Evolutionary conservation across 2,113 vertebrate species (phyloP), one percentile per base, ranked within the genome.

Genomic region (Edolisoma coerulescens): DNA sequence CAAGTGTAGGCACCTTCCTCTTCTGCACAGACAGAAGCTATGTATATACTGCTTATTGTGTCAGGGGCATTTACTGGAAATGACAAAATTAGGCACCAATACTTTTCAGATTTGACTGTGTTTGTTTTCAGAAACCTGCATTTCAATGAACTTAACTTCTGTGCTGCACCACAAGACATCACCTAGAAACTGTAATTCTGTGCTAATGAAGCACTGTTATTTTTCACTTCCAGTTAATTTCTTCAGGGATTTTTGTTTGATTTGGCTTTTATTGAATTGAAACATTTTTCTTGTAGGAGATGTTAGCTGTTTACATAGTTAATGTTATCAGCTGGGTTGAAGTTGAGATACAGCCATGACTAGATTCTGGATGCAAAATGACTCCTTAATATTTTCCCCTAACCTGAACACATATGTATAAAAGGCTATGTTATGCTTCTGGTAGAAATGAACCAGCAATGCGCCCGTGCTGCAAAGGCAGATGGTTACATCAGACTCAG

Each of bases 221-320:
- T 87, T 87, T 87, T 89, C 13, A 45, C 77, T 93, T 93, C 24
- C 16, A 30, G 33, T 49, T 75, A 76, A 85, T 93, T 87, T 85
- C 39, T 79, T 87, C 35, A 68, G 44, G 81, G 61, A 84, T 82
- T 89, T 87, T 80, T 80, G 6, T 42, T 84, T 91, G 6, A 30
- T 91, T 94, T 84, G 28, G 2, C 21, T 79, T 83, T 81, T 73
- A 74, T 59, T 87, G 33, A 71, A 74, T 79, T 53, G 42, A 92
- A 54, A 63, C 6, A 11, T 63, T 83, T 93, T 79, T 96, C 18
- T 45, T 65, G 4, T 41, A 78, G 42, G 35, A 74, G 23, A 45
- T 1, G 2, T 30, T 39, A 63, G 6, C 32, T 87, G 26, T 75
- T 93, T 74, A 56, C 52, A 50, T 10, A 78, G 35, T 42, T 67